These are phyloP conservation scores for Chymomyza amoena DNA, from an alignment of 2,888 invertebrate species.

Conservation along the genomic window DNA sequence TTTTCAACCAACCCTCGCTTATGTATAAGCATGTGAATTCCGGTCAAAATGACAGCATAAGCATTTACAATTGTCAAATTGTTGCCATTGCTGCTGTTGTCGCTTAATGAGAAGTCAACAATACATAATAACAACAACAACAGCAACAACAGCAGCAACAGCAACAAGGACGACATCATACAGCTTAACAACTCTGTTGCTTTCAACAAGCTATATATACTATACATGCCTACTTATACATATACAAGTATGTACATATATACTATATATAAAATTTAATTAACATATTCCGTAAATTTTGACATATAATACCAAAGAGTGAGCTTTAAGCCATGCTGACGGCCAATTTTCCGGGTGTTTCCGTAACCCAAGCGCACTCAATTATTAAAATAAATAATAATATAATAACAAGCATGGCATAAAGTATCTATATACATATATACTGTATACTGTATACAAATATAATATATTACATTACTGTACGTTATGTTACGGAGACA, in stretches of 20 bases:
- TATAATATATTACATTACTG: not conserved
- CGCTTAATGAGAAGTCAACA: not conserved
- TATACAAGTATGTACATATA: not conserved
- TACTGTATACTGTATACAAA: not conserved
- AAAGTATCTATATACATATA: not conserved
- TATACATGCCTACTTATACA: not conserved
- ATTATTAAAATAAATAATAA: conserved; percentile 1
- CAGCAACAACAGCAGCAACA: too few species aligned
- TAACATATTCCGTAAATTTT: not conserved
- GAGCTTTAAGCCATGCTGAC: not conserved
- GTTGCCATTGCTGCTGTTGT: not conserved
- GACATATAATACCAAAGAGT: not conserved
- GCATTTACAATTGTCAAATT: conserved; percentile 11
- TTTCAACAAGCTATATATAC: not conserved
- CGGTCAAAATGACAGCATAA: conserved; percentile 17
- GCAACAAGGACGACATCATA: not conserved
- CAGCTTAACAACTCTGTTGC: not conserved
- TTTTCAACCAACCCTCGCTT: not conserved
- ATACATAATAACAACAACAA: not conserved
- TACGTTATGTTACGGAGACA: not conserved
- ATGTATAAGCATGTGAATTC: not conserved
- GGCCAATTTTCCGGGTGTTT: not conserved
- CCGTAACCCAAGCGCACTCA: not conserved
- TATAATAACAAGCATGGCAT: not conserved
- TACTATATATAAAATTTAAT: not conserved